Conservation (phyloP, 2,113 vertebrate species). For the Sceloporus tristichus region DNA sequence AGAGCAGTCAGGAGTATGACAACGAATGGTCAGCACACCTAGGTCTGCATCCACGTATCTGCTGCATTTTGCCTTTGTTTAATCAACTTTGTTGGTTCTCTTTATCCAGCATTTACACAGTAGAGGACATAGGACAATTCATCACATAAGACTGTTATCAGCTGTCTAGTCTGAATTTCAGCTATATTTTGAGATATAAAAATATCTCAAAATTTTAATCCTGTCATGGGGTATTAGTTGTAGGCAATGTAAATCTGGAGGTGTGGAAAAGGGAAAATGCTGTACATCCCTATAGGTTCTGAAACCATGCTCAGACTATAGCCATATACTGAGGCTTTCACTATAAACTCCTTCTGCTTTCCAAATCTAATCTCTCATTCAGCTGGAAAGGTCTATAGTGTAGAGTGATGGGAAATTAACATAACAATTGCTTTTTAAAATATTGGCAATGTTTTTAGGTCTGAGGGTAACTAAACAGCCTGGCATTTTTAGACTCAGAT, state of each 20-base stretch:
- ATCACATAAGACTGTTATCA: neutral
- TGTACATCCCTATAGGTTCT: neutral
- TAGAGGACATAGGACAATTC: no score
- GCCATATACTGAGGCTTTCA: neutral
- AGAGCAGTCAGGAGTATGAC: no score
- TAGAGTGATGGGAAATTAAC: conserved; percentile 11
- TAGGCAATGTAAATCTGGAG: neutral
- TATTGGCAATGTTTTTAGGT: conserved; percentile 34
- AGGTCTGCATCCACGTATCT: no score
- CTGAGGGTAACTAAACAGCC: conserved; percentile 49
- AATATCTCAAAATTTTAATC: neutral
- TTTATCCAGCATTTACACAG: no score
- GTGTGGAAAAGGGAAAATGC: neutral
- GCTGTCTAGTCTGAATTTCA: neutral
- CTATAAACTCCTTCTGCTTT: neutral
- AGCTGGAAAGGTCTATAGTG: conserved; percentile 44
- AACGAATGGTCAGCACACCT: no score
- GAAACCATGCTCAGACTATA: neutral
- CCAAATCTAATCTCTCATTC: neutral
- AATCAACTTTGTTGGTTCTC: no score
- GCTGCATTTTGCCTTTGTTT: no score
- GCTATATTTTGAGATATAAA: no score
- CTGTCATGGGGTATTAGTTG: neutral
- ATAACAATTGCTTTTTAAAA: conserved; percentile 31
- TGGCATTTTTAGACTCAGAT: neutral